phyloP scores from a whole-genome alignment of 2,888 invertebrate genomes.

The Oasisia sp. region DNA sequence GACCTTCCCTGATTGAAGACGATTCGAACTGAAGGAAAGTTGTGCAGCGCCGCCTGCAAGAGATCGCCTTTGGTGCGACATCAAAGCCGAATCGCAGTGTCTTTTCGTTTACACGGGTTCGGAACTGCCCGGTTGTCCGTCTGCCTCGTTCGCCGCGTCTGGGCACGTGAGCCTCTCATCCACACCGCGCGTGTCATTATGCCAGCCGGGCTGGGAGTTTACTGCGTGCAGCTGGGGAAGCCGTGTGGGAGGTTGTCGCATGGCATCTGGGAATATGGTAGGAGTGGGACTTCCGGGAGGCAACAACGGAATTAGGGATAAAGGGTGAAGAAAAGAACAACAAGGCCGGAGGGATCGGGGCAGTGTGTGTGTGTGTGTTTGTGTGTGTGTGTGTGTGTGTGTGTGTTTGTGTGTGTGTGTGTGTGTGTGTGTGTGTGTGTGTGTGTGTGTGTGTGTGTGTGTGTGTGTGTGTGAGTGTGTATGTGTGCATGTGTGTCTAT shows the following conservation, averaged over 20 bases:
- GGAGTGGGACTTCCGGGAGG: background rate
- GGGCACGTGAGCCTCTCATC: slow-evolving; percentile 10
- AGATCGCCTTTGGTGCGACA: background rate
- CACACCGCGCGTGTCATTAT: background rate
- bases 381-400: background rate
- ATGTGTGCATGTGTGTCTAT: no score
- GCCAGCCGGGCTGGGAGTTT: background rate
- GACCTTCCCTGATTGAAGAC: background rate
- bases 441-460: no score
- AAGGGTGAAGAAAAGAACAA: background rate
- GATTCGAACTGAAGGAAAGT: background rate
- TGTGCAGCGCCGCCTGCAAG: background rate
- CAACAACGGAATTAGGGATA: background rate
- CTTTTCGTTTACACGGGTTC: background rate
- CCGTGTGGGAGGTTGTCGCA: background rate
- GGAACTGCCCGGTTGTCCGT: background rate
- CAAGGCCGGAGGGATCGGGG: background rate
- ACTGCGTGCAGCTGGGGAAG: background rate
- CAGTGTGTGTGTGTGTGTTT: background rate
- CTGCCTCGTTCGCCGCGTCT: background rate
- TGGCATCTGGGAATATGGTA: background rate
- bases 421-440: background rate
- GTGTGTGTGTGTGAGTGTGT: no score
- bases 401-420: background rate
- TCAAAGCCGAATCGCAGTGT: background rate